Conservation (phyloP, 2,888 invertebrate genomes). For the Phengaris arion region DNA sequence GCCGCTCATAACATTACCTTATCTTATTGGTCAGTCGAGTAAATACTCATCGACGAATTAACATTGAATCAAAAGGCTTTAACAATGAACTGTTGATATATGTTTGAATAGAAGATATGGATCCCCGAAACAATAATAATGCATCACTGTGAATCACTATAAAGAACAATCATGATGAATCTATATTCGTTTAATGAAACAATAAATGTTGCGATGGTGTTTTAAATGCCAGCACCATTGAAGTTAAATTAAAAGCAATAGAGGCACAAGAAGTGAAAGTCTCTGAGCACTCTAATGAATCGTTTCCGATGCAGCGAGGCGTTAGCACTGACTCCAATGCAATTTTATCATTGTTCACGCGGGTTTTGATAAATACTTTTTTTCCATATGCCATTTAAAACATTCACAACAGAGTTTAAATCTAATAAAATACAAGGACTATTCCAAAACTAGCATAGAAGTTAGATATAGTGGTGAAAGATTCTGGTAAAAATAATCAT, state of each 20-base stretch:
- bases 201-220: slow-evolving; percentile 15
- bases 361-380: background rate
- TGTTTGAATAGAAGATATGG: too few species aligned
- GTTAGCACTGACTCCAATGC: slow-evolving; percentile 25
- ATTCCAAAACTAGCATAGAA: too few species aligned
- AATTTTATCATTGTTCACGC: slow-evolving; percentile 23
- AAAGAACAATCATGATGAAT: slow-evolving; percentile 12
- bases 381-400: background rate
- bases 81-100: too few species aligned
- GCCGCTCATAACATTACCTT: too few species aligned
- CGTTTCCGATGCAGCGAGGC: slow-evolving; percentile 37
- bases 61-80: too few species aligned
- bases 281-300: slow-evolving; percentile 42
- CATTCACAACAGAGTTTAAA: background rate
- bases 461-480: background rate
- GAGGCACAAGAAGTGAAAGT: slow-evolving; percentile 20
- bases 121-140: background rate
- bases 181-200: slow-evolving; percentile 17
- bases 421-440: background rate
- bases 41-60: too few species aligned
- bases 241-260: slow-evolving; percentile 26
- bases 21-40: too few species aligned
- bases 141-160: background rate
- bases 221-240: slow-evolving; percentile 12
- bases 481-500: background rate